phyloP scores from a whole-genome alignment of 2,113 vertebrate species.

The Pluvialis apricaria region DNA sequence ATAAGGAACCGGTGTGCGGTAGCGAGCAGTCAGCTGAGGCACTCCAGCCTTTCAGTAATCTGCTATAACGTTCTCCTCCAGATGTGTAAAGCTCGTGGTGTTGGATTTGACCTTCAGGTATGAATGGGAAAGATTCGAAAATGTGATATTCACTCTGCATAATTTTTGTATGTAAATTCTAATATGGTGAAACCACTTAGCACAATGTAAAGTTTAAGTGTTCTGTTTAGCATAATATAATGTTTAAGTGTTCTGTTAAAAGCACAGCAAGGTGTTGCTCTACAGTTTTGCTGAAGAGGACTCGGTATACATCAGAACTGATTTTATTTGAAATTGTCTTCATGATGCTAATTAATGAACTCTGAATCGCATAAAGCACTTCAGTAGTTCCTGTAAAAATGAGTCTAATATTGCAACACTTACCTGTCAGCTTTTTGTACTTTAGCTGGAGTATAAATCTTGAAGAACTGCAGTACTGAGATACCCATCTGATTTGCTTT shows the following conservation, averaged over 20 bases:
- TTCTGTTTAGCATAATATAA: not conserved
- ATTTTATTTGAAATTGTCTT: not conserved
- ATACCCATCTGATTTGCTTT: not conserved
- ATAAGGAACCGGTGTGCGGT: slow-evolving; percentile 66
- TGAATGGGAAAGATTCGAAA: not conserved
- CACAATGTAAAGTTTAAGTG: not conserved
- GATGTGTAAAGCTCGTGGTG: slow-evolving; percentile 78
- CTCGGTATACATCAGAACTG: not conserved
- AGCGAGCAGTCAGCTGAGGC: slow-evolving; percentile 77
- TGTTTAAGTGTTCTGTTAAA: not conserved
- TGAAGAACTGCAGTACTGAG: not conserved
- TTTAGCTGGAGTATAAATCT: not conserved
- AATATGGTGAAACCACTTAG: not conserved
- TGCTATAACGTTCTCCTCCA: slow-evolving; percentile 81
- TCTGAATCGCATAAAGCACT: not conserved
- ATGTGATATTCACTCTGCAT: rapidly evolving
- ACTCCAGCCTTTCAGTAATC: slow-evolving; percentile 78
- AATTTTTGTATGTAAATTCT: not conserved
- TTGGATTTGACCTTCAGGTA: slow-evolving; percentile 88
- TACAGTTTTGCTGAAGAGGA: not conserved
- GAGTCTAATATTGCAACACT: not conserved
- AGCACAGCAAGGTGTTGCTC: not conserved
- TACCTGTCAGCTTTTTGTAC: not conserved
- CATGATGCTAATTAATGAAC: not conserved
- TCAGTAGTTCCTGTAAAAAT: not conserved